A percentile compares a stretch with the other conserved stretches of the same genome.
Evolutionary conservation across 2,113 vertebrate species (phyloP).

Genomic region (Sminthopsis crassicaudata): DNA sequence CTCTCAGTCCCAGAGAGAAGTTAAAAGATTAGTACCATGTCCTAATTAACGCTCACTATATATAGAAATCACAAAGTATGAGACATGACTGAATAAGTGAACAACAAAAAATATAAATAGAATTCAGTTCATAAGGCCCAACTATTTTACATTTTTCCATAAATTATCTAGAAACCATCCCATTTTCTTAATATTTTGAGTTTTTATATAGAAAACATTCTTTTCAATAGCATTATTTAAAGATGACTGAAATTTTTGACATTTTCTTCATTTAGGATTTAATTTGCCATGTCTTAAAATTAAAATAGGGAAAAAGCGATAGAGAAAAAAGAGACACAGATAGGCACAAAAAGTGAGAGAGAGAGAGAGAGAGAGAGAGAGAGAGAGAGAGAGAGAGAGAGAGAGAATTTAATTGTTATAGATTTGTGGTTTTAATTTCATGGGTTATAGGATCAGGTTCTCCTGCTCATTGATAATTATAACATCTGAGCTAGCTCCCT

Average conservation of each 20-base stretch:
- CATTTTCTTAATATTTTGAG: background rate
- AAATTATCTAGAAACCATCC: background rate
- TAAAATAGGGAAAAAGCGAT: background rate
- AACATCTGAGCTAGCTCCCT: too few relatives aligned
- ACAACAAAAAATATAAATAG: background rate
- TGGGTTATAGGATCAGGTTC: background rate
- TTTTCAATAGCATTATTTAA: background rate
- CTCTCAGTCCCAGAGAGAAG: background rate
- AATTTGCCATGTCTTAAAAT: background rate
- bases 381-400: background rate
- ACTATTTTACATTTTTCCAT: background rate
- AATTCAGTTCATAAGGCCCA: background rate
- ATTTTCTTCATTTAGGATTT: background rate
- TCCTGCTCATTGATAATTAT: background rate
- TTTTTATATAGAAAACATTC: background rate
- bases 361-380: background rate
- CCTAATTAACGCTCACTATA: background rate
- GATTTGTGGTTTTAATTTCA: background rate
- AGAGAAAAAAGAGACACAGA: background rate
- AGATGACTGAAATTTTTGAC: background rate
- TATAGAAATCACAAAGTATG: background rate
- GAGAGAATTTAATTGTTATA: background rate
- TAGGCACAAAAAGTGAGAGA: background rate
- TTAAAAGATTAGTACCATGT: background rate
- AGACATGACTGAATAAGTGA: background rate